These are phyloP conservation scores for Drosophila varians DNA, from an alignment of 1,140 invertebrate genomes.

Conservation along the genomic window DNA sequence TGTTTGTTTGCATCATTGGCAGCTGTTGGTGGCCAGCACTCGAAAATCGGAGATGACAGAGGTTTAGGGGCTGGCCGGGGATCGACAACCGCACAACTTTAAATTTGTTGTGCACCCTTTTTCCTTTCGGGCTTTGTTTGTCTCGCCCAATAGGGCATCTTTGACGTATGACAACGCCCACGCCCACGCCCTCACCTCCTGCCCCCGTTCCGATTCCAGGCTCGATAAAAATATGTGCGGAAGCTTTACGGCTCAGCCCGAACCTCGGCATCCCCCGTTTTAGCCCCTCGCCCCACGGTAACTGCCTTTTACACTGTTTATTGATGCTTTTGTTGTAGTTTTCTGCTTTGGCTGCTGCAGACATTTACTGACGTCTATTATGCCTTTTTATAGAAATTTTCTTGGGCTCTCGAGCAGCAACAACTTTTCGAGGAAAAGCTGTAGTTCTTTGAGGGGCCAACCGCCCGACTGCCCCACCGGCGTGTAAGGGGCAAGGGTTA, in stretches of 20 bases:
- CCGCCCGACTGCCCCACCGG: not conserved
- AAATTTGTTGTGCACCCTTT: conserved; percentile 64
- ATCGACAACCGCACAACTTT: conserved; percentile 76
- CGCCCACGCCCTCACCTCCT: conserved; percentile 3
- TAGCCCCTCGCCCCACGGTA: conserved; percentile 25
- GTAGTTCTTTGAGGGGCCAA: not conserved
- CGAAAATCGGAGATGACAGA: not conserved
- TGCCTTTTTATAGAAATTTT: conserved; percentile 77
- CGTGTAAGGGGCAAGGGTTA: not conserved
- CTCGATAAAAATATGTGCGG: conserved; percentile 66
- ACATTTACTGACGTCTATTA: conserved; percentile 77
- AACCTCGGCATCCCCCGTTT: conserved; percentile 20
- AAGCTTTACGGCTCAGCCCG: conserved; percentile 37
- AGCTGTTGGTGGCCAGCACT: conserved; percentile 52
- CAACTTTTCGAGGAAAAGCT: conserved; percentile 20
- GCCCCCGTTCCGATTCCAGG: not conserved
- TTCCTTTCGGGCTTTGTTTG: conserved; percentile 57
- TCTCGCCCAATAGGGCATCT: conserved; percentile 77
- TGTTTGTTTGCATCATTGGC: conserved; percentile 69
- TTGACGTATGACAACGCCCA: conserved; percentile 59
- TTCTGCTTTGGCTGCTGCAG: conserved; percentile 56
- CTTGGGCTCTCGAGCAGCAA: conserved; percentile 55
- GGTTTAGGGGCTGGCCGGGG: not conserved
- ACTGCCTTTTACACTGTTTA: conserved; percentile 79
- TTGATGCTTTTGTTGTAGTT: conserved; percentile 69